These are phyloP conservation scores for Oreochromis mossambicus DNA, from an alignment of 2,797 vertebrate species.

Conservation along the genomic window DNA sequence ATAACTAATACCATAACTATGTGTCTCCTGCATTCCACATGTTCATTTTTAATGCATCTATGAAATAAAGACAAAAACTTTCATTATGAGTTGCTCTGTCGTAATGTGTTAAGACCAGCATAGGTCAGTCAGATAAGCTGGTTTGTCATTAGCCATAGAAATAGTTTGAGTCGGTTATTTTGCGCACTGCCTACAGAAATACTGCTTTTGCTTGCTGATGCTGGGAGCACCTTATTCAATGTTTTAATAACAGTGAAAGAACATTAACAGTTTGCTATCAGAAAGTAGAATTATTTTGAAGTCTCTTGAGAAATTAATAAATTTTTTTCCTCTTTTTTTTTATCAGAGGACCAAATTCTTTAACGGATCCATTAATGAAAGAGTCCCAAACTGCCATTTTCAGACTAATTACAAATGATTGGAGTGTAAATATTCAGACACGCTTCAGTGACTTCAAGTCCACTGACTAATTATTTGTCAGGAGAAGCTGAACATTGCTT, in stretches of 20 bases:
- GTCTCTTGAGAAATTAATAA: conserved; percentile 35
- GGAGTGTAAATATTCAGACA: conserved; percentile 38
- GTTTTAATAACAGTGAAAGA: conserved; percentile 42
- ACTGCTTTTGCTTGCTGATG: neutral
- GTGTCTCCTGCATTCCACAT: neutral
- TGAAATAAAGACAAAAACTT: neutral
- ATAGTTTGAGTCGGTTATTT: neutral
- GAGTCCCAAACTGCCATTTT: conserved; percentile 31
- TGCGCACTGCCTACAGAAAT: neutral
- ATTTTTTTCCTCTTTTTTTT: conserved; percentile 35
- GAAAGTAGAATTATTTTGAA: conserved; percentile 36
- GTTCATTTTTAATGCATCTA: neutral
- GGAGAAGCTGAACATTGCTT: neutral
- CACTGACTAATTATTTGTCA: conserved; percentile 38
- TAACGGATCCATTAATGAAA: conserved; percentile 24
- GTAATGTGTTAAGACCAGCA: neutral
- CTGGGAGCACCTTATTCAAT: conserved; percentile 12
- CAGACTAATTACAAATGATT: conserved; percentile 32
- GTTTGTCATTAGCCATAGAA: neutral
- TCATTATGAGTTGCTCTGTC: neutral
- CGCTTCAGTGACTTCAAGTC: conserved; percentile 23
- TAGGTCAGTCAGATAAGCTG: neutral
- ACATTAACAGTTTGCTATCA: conserved; percentile 40
- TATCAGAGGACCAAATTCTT: conserved; percentile 40
- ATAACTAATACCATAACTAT: neutral